Evolutionary conservation across 2,797 vertebrate species (phyloP).

Genomic region (Megalops cyprinoides): DNA sequence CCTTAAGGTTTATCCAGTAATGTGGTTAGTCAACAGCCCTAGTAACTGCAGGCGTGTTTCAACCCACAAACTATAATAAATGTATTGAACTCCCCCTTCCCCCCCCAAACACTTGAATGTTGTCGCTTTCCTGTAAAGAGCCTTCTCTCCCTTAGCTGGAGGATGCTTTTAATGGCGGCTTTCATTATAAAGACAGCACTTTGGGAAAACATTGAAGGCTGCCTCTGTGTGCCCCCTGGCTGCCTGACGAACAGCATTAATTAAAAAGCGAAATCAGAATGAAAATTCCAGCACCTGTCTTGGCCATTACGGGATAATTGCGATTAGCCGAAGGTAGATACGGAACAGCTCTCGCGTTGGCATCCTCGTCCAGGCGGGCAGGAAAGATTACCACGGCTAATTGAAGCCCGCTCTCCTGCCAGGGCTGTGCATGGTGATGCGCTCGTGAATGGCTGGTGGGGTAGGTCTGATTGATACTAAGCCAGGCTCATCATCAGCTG

Average conservation of each 20-base stretch:
- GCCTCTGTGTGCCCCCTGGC: background rate
- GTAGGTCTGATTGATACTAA: constrained; percentile 63
- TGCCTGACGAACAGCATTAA: background rate
- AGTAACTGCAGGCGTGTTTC: background rate
- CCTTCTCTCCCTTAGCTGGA: background rate
- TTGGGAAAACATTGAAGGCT: background rate
- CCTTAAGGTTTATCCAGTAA: constrained; percentile 7
- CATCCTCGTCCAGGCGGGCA: background rate
- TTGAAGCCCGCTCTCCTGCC: constrained; percentile 6
- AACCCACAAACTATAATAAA: background rate
- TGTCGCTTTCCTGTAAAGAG: background rate
- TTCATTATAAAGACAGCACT: background rate
- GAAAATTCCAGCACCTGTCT: constrained; percentile 43
- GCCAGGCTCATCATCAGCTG: constrained; percentile 69
- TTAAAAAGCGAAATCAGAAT: constrained; percentile 3
- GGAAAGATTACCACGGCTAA: constrained; percentile 4
- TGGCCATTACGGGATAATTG: constrained; percentile 41
- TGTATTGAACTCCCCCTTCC: background rate
- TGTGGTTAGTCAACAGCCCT: too few species aligned
- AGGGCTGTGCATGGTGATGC: background rate
- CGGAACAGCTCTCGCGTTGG: background rate
- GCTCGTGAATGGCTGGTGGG: background rate
- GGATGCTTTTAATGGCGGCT: background rate
- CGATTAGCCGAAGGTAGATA: constrained; percentile 43
- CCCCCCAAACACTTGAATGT: background rate